Evolutionary conservation across 2,113 vertebrate genomes (phyloP).

Genomic region (Bos indicus): DNA sequence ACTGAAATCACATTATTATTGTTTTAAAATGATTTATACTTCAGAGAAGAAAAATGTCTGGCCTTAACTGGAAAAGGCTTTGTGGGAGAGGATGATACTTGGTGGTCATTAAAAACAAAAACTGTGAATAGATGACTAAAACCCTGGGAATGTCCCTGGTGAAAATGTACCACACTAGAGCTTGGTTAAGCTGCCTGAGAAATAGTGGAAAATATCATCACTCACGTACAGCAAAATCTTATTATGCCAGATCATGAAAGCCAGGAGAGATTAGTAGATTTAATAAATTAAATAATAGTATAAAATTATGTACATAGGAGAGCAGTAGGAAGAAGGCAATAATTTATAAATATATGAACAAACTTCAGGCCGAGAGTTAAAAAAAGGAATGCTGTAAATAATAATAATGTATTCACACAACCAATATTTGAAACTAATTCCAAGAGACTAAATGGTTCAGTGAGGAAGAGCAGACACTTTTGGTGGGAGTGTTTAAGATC

Average conservation of each 20-base stretch:
- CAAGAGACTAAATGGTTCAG: not conserved
- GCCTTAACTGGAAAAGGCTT: not conserved
- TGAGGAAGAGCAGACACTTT: not conserved
- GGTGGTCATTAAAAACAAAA: not conserved
- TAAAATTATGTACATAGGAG: not conserved
- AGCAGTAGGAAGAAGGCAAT: not conserved
- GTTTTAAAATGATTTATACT: not conserved
- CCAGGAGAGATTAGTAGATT: not conserved
- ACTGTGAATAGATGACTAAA: not conserved
- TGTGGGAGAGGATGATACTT: not conserved
- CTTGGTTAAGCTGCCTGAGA: not conserved
- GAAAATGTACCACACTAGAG: not conserved
- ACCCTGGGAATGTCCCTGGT: not conserved
- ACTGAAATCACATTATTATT: not conserved
- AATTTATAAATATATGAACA: not conserved
- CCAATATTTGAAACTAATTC: not conserved
- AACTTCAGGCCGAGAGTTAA: not conserved
- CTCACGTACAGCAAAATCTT: not conserved
- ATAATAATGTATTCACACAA: not conserved
- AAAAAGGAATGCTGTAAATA: not conserved
- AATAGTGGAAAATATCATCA: not conserved
- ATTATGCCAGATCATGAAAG: not conserved
- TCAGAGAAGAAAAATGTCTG: not conserved
- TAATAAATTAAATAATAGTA: not conserved
- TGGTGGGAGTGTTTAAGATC: not conserved